Evolutionary conservation across 2,888 invertebrate species (phyloP).

Genomic region (Allophyes oxyacanthae): DNA sequence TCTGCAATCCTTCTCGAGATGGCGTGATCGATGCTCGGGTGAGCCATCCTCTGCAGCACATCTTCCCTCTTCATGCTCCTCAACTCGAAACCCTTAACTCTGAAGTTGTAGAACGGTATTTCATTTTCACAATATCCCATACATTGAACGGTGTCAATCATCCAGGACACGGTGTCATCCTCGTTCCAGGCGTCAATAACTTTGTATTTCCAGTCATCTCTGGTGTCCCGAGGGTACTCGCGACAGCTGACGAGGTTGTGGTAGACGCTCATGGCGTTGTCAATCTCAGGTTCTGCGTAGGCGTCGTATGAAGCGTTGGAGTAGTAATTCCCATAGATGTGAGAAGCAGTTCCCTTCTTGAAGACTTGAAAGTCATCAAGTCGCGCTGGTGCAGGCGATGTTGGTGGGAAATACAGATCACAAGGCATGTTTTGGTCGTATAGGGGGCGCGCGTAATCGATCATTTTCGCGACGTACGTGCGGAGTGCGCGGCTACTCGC

Average conservation of each 20-base stretch:
- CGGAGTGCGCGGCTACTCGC: conserved; percentile 71
- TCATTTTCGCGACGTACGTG: conserved; percentile 76
- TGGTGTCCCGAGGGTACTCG: conserved; percentile 70
- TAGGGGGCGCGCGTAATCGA: conserved; percentile 82
- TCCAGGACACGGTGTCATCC: conserved; percentile 89
- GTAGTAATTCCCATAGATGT: conserved; percentile 81
- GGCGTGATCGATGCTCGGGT: conserved; percentile 72
- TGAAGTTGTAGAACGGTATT: conserved; percentile 82
- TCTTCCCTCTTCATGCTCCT: conserved; percentile 78
- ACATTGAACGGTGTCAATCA: conserved; percentile 77
- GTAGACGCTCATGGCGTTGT: conserved; percentile 77
- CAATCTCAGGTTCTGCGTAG: conserved; percentile 79
- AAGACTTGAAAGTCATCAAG: conserved; percentile 86
- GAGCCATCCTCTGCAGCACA: conserved; percentile 74
- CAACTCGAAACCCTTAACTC: conserved; percentile 76
- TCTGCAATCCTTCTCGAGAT: conserved; percentile 75
- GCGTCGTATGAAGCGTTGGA: conserved; percentile 75
- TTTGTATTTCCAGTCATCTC: conserved; percentile 88
- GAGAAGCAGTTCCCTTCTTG: conserved; percentile 79
- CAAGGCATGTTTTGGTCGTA: conserved; percentile 82
- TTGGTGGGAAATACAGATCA: conserved; percentile 76
- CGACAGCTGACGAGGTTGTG: conserved; percentile 79
- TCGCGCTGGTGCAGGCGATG: conserved; percentile 79
- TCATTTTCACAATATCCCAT: conserved; percentile 80
- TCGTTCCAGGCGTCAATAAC: conserved; percentile 87